Evolutionary conservation across 2,888 invertebrate genomes (phyloP).

Genomic region (Synanthedon vespiformis): DNA sequence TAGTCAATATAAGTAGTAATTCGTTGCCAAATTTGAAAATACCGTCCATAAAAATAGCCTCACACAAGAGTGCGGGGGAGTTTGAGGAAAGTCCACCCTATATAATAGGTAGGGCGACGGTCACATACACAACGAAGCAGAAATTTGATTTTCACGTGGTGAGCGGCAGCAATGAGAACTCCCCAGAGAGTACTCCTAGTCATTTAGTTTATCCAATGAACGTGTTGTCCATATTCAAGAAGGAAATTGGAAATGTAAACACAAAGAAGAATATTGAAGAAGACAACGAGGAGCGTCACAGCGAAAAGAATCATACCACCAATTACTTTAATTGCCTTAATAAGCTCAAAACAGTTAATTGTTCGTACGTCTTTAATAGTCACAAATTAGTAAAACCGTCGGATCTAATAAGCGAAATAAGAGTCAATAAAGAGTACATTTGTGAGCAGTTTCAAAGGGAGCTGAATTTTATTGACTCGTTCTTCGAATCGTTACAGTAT

Average conservation of each 20-base stretch:
- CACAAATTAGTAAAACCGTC: slow-evolving; percentile 57
- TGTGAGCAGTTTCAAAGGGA: slow-evolving; percentile 59
- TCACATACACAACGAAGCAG: slow-evolving; percentile 53
- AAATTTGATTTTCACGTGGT: slow-evolving; percentile 54
- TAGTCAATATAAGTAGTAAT: slow-evolving; percentile 22
- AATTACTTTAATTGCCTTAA: slow-evolving; percentile 23
- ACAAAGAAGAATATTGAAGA: slow-evolving; percentile 10
- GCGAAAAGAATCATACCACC: slow-evolving; percentile 12
- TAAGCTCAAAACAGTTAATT: slow-evolving; percentile 32
- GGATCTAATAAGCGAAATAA: slow-evolving; percentile 56
- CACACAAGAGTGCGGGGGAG: slow-evolving; percentile 19
- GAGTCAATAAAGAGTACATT: slow-evolving; percentile 43
- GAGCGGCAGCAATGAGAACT: slow-evolving; percentile 27
- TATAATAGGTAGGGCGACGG: slow-evolving; percentile 44
- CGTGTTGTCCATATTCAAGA: slow-evolving; percentile 49
- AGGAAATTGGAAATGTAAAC: slow-evolving; percentile 28
- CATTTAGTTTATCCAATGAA: slow-evolving; percentile 45
- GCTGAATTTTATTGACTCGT: slow-evolving; percentile 61
- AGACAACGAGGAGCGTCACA: slow-evolving; percentile 13
- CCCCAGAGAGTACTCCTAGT: slow-evolving; percentile 28
- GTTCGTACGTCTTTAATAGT: slow-evolving; percentile 32
- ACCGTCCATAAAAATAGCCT: slow-evolving; percentile 20
- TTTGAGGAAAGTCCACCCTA: slow-evolving; percentile 32
- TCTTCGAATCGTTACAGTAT: slow-evolving; percentile 59
- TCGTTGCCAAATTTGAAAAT: slow-evolving; percentile 34